Percentiles rank a stretch among this genome's conserved stretches.
Evolutionary conservation across 1,140 invertebrate genomes (phyloP).

Genomic region (Drosophila asahinai): DNA sequence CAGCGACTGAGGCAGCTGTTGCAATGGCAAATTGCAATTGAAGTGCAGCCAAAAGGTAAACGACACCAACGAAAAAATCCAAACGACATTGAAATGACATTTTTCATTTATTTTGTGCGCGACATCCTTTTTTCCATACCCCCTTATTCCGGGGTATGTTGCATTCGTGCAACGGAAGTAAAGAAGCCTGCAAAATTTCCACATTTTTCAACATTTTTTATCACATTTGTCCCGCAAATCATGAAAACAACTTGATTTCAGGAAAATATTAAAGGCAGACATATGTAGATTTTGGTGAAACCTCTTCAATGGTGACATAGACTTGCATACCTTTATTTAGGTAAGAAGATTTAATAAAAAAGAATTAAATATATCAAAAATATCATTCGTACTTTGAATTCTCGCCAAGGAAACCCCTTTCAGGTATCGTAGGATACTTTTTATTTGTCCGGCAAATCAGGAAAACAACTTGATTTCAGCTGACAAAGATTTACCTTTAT

Average conservation of each 20-base stretch:
- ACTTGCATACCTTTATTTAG: not conserved
- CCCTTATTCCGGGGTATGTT: not conserved
- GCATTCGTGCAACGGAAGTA: not conserved
- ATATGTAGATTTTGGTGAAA: no score
- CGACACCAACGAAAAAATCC: constrained; percentile 77
- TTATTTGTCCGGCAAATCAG: no score
- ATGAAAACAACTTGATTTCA: no score
- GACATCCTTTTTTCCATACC: constrained; percentile 17
- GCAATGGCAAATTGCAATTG: constrained; percentile 79
- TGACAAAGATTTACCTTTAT: no score
- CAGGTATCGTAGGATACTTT: no score
- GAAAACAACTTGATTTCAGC: no score
- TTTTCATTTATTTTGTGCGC: constrained; percentile 74
- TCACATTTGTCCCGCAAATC: no score
- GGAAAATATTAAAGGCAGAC: no score
- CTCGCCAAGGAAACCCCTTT: not conserved
- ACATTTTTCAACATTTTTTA: not conserved
- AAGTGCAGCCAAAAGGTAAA: constrained; percentile 83
- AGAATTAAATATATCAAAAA: not conserved
- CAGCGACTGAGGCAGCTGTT: constrained; percentile 46
- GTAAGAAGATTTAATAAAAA: not conserved
- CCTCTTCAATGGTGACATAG: no score
- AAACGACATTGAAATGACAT: constrained; percentile 83
- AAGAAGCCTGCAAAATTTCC: not conserved
- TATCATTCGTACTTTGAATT: not conserved